Conservation (phyloP, 2,113 vertebrate genomes). For the Barbus barbus region DNA sequence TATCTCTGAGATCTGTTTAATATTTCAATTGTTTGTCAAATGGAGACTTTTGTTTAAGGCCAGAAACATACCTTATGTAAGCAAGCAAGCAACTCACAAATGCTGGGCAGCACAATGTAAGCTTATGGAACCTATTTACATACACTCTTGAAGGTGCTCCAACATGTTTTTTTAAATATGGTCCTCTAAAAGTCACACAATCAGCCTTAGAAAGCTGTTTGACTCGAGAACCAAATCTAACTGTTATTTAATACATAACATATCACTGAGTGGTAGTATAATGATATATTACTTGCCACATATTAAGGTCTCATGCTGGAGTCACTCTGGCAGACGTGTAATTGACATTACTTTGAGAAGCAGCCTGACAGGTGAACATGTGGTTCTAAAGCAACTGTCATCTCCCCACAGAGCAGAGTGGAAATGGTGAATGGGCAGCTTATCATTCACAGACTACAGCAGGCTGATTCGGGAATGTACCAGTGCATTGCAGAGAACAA, state of each 20-base stretch:
- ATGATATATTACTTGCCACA: neutral
- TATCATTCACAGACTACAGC: conserved; percentile 82
- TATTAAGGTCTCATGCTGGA: neutral
- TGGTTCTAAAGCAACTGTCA: conserved; percentile 23
- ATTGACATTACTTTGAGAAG: too few relatives aligned
- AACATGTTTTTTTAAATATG: too few relatives aligned
- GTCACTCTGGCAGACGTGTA: neutral
- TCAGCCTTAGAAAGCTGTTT: neutral
- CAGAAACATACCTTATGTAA: neutral
- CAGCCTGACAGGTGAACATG: too few relatives aligned
- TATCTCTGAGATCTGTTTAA: neutral
- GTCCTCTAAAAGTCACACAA: neutral
- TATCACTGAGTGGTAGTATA: neutral
- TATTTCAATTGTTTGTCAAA: neutral
- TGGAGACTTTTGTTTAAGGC: neutral
- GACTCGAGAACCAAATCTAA: neutral
- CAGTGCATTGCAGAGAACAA: conserved; percentile 95
- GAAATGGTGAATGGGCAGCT: conserved; percentile 86
- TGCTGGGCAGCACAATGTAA: neutral
- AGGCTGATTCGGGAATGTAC: conserved; percentile 95
- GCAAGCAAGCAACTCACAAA: neutral
- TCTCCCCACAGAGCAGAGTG: conserved; percentile 72
- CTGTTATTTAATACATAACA: neutral
- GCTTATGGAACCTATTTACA: neutral
- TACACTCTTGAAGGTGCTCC: neutral